Percentiles rank a stretch among this genome's conserved stretches.
Evolutionary conservation across 2,888 invertebrate genomes (phyloP).

Genomic region (Pollenia angustigena): DNA sequence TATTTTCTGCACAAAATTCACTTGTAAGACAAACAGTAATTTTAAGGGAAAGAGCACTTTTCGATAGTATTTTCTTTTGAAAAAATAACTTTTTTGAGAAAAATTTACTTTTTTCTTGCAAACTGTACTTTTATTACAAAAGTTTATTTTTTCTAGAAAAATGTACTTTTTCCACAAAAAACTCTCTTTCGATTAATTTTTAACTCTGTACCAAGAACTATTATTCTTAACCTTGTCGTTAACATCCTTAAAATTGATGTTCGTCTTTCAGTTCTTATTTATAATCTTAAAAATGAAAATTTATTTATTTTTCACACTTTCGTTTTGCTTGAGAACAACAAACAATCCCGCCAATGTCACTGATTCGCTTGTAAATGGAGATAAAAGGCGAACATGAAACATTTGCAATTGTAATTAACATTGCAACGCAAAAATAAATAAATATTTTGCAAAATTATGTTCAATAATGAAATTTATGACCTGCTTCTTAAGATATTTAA

Average conservation of each 20-base stretch:
- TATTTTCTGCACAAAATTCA: too few relatives aligned
- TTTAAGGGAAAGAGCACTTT: too few relatives aligned
- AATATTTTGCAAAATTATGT: slow-evolving; percentile 23
- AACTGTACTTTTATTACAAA: too few relatives aligned
- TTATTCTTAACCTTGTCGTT: slow-evolving; percentile 19
- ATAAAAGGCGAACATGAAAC: slow-evolving; percentile 9
- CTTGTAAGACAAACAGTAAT: too few relatives aligned
- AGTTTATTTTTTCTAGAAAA: too few relatives aligned
- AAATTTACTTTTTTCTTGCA: too few relatives aligned
- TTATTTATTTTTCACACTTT: slow-evolving; percentile 49
- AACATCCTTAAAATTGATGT: slow-evolving; percentile 35
- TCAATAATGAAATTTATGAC: slow-evolving; percentile 42
- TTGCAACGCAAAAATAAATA: slow-evolving; percentile 30
- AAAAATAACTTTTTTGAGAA: too few relatives aligned
- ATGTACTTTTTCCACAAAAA: too few relatives aligned
- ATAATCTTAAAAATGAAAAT: slow-evolving; percentile 1
- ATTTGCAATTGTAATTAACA: slow-evolving; percentile 42
- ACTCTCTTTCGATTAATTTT: background rate
- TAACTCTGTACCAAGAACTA: background rate
- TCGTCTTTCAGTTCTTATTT: background rate
- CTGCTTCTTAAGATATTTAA: slow-evolving; percentile 1
- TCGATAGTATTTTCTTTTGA: too few relatives aligned
- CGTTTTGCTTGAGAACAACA: slow-evolving; percentile 8
- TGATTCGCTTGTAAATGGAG: background rate
- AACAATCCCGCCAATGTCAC: slow-evolving; percentile 45